A percentile compares a stretch with the other conserved stretches of the same genome.
These are phyloP conservation scores for Darevskia mixta DNA, from an alignment of 2,797 vertebrate species.

Conservation along the genomic window DNA sequence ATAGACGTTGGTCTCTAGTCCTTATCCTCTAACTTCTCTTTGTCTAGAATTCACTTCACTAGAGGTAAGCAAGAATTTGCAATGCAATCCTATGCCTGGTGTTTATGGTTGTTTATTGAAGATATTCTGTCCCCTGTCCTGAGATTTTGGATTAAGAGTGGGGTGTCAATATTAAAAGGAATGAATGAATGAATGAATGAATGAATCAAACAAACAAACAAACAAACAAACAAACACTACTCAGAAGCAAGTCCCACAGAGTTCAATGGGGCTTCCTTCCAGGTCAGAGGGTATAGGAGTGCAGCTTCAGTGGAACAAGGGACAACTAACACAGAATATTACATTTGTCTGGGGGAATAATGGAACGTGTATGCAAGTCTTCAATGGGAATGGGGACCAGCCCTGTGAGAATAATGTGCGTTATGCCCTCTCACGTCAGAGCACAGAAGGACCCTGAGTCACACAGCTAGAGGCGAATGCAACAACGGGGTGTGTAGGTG, in stretches of 20 bases:
- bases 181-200: no score
- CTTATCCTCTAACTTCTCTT: no score
- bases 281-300: neutral
- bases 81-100: neutral
- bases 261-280: neutral
- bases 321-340: neutral
- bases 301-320: neutral
- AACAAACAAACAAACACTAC: neutral
- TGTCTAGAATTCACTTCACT: neutral
- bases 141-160: no score
- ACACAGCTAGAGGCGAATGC: neutral
- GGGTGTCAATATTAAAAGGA: no score
- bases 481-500: neutral
- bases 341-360: neutral
- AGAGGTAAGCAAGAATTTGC: neutral
- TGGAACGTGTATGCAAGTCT: neutral
- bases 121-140: no score
- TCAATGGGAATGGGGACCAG: neutral
- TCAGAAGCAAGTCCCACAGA: neutral
- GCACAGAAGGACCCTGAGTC: fast-evolving
- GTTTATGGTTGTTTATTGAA: no score
- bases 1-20: neutral
- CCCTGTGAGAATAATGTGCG: neutral
- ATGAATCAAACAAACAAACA: no score
- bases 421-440: neutral